Conservation (phyloP, 2,113 vertebrate species). For the Lycaon pictus region DNA sequence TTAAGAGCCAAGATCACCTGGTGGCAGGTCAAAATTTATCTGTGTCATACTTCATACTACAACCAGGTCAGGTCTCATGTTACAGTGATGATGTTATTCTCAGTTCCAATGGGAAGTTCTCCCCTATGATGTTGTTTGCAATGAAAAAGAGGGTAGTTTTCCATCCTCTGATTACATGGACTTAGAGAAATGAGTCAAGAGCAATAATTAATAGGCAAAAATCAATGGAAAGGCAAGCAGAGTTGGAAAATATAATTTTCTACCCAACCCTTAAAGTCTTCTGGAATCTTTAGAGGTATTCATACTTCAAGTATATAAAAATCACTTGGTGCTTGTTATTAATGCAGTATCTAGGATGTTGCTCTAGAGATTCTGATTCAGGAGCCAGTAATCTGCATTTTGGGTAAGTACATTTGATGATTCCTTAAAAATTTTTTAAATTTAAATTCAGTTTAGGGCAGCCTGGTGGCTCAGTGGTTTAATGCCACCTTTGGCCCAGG, state of each 20-base stretch:
- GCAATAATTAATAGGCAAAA: background rate
- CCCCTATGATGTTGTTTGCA: background rate
- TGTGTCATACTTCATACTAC: background rate
- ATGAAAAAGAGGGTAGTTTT: background rate
- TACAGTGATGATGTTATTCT: background rate
- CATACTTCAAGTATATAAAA: background rate
- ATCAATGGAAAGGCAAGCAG: background rate
- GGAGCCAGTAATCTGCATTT: background rate
- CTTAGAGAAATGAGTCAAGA: background rate
- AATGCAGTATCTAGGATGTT: background rate
- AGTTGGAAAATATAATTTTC: background rate
- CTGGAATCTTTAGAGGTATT: background rate
- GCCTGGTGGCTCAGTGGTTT: too few species aligned
- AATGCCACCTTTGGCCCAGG: too few species aligned
- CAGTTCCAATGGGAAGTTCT: background rate
- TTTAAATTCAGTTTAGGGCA: background rate
- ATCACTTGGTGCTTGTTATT: background rate
- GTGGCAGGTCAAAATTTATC: background rate
- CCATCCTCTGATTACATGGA: background rate
- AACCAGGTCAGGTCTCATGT: background rate
- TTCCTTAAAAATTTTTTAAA: background rate
- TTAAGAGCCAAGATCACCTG: background rate
- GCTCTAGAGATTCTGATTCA: background rate
- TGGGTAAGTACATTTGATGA: background rate
- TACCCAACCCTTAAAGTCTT: background rate